Evolutionary conservation across 2,113 vertebrate species (phyloP), one percentile per base, ranked within the genome.

Genomic region (Tachysurus fulvidraco): DNA sequence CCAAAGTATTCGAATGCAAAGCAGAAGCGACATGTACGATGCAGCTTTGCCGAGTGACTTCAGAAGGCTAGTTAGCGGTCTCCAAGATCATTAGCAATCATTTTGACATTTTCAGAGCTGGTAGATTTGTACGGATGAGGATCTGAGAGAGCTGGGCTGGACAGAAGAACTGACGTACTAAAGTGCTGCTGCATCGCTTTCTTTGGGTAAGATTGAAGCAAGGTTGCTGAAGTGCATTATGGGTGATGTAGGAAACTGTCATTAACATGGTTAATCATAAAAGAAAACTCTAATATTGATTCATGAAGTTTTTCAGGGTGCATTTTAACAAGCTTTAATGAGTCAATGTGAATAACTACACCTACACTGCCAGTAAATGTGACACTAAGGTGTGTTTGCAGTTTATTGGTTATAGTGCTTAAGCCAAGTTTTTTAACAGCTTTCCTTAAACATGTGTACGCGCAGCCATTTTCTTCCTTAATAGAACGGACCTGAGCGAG

Each of bases 401-500:
- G 28, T 57, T 23, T 52, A 52, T 44, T 44, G 5, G 41, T 59
- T 59, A 80, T 59, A 30, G n/a, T 30, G 8, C 28, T 79, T 30
- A 30, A 30, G 8, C 50, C 14, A 57, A 17, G 19, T 57, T 21
- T 57, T 80, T 80, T 36, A 57, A 36, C 28, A 57, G 17, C 54
- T 23, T 57, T 77, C n/a, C 21, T 76, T 19, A 78, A 7, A 55
- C 50, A n/a, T 28, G 76, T 52, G 73, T 12, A 60, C 17, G 36
- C 2, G 10, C n/a, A 81, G 14, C 55, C 55, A 41, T 44, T 44
- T 41, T 25, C 30, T 81, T 81, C 41, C 57, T 81, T 81, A 30
- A 55, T 60, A 23, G 21, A 81, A 30, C 62, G 62, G 55, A 86
- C 55, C 52, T 76, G 50, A 86, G n/a, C 28, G 89, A 90, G 74